phyloP scores from a whole-genome alignment of 2,797 vertebrate species.

The Astyanax mexicanus region DNA sequence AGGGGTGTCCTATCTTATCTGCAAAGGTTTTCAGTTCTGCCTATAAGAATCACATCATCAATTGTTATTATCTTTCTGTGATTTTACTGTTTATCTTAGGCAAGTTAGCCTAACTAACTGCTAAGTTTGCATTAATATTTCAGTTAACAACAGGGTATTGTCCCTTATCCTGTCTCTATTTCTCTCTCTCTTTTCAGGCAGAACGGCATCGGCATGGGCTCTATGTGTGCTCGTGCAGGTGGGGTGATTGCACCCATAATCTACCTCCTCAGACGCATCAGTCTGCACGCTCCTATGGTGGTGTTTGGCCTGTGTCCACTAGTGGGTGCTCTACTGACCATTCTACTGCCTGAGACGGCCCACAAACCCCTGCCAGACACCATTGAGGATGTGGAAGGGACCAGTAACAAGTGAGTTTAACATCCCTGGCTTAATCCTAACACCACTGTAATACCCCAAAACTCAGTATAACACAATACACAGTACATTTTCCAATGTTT shows the following conservation, averaged over 20 bases:
- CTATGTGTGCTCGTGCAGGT: constrained; percentile 73
- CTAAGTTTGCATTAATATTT: too few species aligned
- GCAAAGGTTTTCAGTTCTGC: too few species aligned
- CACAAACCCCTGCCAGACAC: constrained; percentile 72
- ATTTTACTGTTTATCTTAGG: too few species aligned
- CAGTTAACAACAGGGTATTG: too few species aligned
- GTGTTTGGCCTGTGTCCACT: constrained; percentile 73
- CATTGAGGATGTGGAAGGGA: constrained; percentile 68
- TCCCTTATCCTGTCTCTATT: not conserved
- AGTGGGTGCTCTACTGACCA: constrained; percentile 69
- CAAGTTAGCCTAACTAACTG: too few species aligned
- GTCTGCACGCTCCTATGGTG: constrained; percentile 71
- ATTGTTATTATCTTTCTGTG: too few species aligned
- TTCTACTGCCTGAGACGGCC: constrained; percentile 74
- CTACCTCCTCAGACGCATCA: constrained; percentile 63
- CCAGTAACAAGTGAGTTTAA: constrained; percentile 55
- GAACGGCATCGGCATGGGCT: constrained; percentile 74
- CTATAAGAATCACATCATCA: too few species aligned
- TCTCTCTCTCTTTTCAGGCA: constrained; percentile 65
- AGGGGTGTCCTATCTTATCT: too few species aligned
- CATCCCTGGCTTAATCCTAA: too few species aligned
- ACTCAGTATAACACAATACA: too few species aligned
- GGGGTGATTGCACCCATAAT: constrained; percentile 74
- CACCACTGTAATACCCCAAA: too few species aligned
- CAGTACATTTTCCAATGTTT: too few species aligned